These are phyloP conservation scores for Serinus canaria DNA, from an alignment of 2,113 vertebrate genomes.

Conservation along the genomic window DNA sequence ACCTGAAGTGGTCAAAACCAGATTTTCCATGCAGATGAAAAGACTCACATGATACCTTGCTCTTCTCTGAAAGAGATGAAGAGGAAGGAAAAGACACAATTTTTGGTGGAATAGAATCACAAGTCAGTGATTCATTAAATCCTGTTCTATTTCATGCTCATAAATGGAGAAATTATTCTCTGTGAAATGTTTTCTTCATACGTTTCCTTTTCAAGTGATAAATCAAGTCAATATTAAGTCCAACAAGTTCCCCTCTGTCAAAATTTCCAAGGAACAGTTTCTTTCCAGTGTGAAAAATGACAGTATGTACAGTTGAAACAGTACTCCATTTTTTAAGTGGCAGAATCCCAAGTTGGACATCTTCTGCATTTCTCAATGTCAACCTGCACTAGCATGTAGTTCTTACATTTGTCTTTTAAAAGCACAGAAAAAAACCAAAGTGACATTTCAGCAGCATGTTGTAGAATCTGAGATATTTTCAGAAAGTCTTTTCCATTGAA, in stretches of 20 bases:
- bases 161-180: background rate
- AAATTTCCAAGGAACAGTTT: background rate
- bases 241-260: background rate
- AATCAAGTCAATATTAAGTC: background rate
- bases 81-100: background rate
- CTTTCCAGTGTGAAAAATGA: background rate
- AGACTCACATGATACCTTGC: background rate
- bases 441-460: background rate
- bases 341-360: background rate
- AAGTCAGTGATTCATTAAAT: conserved; percentile 23
- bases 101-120: conserved; percentile 6
- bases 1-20: background rate
- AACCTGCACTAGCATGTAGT: background rate
- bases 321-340: background rate
- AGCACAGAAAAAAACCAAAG: background rate
- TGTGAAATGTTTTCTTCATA: background rate
- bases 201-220: background rate
- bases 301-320: background rate
- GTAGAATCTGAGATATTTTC: background rate
- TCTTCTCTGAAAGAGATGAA: background rate
- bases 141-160: background rate
- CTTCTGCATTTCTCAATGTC: background rate
- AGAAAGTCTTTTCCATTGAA: background rate
- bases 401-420: background rate
- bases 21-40: background rate